Conservation (phyloP, 2,113 vertebrate species). For the Canis aureus region DNA sequence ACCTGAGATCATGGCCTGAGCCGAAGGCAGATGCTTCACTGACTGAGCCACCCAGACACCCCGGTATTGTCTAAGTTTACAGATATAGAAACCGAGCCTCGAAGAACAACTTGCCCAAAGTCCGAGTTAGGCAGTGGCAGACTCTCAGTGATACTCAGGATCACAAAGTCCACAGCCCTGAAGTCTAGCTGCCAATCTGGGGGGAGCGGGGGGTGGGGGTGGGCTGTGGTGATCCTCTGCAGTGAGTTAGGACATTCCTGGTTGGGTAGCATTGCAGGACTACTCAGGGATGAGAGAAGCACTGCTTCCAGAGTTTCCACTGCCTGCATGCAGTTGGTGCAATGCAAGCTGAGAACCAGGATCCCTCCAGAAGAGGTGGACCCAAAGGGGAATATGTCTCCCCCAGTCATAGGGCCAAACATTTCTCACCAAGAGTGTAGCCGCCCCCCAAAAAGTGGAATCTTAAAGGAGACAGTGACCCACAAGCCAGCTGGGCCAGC, state of each 20-base stretch:
- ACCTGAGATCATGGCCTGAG: not conserved
- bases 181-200: not conserved
- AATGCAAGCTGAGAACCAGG: not conserved
- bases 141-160: not conserved
- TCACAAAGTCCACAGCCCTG: not conserved
- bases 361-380: not conserved
- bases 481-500: not conserved
- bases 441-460: not conserved
- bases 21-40: not conserved
- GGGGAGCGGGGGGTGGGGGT: too few species aligned
- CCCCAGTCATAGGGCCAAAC: not conserved
- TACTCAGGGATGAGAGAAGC: not conserved
- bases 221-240: not conserved
- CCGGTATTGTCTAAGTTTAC: not conserved
- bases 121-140: not conserved
- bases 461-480: not conserved
- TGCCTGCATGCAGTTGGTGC: not conserved
- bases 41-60: not conserved
- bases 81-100: not conserved
- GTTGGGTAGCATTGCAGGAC: not conserved
- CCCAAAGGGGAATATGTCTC: not conserved
- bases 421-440: not conserved
- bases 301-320: not conserved
- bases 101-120: not conserved
- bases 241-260: rapidly evolving